A percentile compares a stretch with the other conserved stretches of the same genome.
Evolutionary conservation across 2,797 vertebrate genomes (phyloP).

Genomic region (Xenopus petersii): DNA sequence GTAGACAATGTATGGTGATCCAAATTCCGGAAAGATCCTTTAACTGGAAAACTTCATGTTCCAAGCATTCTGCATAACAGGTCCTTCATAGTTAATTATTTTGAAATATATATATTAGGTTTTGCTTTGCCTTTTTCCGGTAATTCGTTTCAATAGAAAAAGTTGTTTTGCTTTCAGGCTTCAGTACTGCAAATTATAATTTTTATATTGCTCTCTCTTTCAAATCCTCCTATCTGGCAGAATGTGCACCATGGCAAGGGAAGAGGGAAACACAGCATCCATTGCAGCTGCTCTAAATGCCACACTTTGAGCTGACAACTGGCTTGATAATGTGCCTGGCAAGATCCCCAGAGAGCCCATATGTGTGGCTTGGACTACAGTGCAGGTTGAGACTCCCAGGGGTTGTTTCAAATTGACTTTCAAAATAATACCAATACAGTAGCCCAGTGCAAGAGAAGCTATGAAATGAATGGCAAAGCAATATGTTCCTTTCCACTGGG

Average conservation of each 20-base stretch:
- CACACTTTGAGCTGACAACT: constrained; percentile 32
- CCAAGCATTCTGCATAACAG: too few relatives aligned
- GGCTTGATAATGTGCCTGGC: constrained; percentile 21
- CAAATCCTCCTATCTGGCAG: constrained; percentile 16
- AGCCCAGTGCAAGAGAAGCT: background rate
- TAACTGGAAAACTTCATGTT: too few relatives aligned
- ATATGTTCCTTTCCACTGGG: constrained; percentile 1
- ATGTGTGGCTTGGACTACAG: constrained; percentile 36
- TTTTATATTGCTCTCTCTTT: background rate
- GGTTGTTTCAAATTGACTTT: constrained; percentile 17
- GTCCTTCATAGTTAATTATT: too few relatives aligned
- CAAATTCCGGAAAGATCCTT: too few relatives aligned
- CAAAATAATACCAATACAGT: constrained; percentile 7
- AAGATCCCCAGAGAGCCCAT: constrained; percentile 39
- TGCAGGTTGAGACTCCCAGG: constrained; percentile 11
- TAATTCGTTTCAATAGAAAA: background rate
- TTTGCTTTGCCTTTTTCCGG: background rate
- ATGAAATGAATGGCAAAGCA: constrained; percentile 1
- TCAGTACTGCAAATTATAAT: background rate
- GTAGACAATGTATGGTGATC: too few relatives aligned
- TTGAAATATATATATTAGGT: background rate
- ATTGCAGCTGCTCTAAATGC: constrained; percentile 45
- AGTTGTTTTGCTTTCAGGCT: background rate
- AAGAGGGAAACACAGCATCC: constrained; percentile 12
- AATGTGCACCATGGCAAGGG: constrained; percentile 26